Percentiles rank a stretch among this genome's conserved stretches.
phyloP scores from a whole-genome alignment of 1,140 invertebrate genomes.

The Chironomus tepperi region DNA sequence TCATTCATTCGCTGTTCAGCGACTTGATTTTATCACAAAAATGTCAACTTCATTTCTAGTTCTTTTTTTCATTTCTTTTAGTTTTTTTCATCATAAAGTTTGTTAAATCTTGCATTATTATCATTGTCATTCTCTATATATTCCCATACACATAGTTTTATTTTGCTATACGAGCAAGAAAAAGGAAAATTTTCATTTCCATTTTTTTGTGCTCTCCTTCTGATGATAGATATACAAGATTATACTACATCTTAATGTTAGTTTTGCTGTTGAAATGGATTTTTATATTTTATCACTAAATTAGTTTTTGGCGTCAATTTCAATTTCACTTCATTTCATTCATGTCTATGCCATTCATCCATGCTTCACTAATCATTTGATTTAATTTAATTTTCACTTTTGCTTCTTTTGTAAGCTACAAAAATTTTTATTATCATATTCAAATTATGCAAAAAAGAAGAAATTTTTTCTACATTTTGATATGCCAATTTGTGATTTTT shows the following conservation, averaged over 20 bases:
- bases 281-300: background rate
- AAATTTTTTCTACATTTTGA: background rate
- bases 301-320: constrained; percentile 13
- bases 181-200: background rate
- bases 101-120: constrained; percentile 8
- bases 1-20: background rate
- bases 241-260: background rate
- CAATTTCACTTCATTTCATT: background rate
- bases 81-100: background rate
- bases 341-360: background rate
- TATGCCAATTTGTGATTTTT: background rate
- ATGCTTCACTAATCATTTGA: background rate
- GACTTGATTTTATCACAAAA: constrained; percentile 14
- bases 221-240: background rate
- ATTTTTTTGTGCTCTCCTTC: background rate
- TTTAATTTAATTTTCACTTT: background rate
- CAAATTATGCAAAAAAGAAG: background rate
- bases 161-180: background rate
- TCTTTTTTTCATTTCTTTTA: background rate
- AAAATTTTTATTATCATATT: background rate
- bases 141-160: background rate
- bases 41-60: constrained; percentile 4
- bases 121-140: background rate
- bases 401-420: background rate
- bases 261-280: background rate